Evolutionary conservation across 2,113 vertebrate genomes (phyloP).

Genomic region (Melanocharis versteri): DNA sequence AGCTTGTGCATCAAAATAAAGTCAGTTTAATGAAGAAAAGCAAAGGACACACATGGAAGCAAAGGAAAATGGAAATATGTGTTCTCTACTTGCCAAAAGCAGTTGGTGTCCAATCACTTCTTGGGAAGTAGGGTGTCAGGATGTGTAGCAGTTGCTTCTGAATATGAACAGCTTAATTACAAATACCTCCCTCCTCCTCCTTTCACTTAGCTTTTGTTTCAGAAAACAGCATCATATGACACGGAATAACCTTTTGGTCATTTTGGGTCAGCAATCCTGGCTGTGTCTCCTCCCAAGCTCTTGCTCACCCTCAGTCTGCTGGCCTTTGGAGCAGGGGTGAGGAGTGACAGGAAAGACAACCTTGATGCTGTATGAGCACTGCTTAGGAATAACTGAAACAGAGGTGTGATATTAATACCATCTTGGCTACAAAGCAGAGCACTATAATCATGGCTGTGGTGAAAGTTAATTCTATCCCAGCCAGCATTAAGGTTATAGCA

Average conservation of each 20-base stretch:
- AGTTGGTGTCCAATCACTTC: neutral
- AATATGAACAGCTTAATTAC: neutral
- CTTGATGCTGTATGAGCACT: neutral
- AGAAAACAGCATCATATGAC: neutral
- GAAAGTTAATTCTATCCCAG: neutral
- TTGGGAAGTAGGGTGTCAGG: neutral
- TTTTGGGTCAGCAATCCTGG: neutral
- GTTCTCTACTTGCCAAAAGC: neutral
- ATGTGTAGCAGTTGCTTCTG: neutral
- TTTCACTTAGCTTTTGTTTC: neutral
- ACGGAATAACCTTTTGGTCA: neutral
- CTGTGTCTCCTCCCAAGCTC: neutral
- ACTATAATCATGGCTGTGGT: neutral
- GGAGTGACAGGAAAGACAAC: neutral
- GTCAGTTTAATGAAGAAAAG: neutral
- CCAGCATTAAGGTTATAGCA: neutral
- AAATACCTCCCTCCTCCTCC: neutral
- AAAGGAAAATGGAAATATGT: neutral
- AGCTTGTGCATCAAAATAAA: neutral
- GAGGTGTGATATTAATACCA: neutral
- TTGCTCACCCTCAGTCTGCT: rapidly evolving
- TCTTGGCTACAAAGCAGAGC: neutral
- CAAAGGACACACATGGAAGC: rapidly evolving
- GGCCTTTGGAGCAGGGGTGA: neutral
- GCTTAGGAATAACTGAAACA: neutral